Conservation (phyloP, 2,797 vertebrate species). For the Mormyrus hasselquistii region DNA sequence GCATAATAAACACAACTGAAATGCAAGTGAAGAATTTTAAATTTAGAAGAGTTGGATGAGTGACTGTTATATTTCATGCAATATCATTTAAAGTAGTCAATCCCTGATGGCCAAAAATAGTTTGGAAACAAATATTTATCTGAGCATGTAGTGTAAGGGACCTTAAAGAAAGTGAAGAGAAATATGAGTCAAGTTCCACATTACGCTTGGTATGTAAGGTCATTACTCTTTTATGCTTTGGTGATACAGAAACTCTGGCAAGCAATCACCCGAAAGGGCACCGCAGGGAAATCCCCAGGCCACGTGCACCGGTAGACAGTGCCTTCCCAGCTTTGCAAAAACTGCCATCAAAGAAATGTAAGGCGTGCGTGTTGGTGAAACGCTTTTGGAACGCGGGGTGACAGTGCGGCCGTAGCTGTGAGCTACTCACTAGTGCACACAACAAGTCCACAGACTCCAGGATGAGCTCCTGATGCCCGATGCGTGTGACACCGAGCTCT, state of each 20-base stretch:
- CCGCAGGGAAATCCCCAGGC: neutral
- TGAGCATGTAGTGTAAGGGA: neutral
- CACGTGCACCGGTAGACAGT: neutral
- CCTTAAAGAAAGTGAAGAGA: neutral
- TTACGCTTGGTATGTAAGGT: neutral
- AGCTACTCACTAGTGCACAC: slow-evolving; percentile 61
- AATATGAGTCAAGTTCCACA: neutral
- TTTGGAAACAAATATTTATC: neutral
- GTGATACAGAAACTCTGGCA: neutral
- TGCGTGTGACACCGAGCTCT: slow-evolving; percentile 67
- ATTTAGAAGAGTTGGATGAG: neutral
- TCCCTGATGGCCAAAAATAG: neutral
- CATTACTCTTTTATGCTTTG: neutral
- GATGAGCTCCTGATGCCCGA: slow-evolving; percentile 72
- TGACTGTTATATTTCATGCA: neutral
- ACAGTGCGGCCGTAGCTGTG: neutral
- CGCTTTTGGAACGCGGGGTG: neutral
- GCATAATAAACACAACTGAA: neutral
- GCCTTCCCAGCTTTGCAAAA: neutral
- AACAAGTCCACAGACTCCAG: slow-evolving; percentile 70
- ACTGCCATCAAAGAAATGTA: neutral
- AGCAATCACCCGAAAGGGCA: neutral
- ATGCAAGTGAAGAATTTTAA: neutral
- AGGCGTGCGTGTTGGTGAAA: neutral
- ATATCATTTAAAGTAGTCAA: neutral